Evolutionary conservation across 2,113 vertebrate genomes (phyloP).

Genomic region (Dicerorhinus sumatrensis): DNA sequence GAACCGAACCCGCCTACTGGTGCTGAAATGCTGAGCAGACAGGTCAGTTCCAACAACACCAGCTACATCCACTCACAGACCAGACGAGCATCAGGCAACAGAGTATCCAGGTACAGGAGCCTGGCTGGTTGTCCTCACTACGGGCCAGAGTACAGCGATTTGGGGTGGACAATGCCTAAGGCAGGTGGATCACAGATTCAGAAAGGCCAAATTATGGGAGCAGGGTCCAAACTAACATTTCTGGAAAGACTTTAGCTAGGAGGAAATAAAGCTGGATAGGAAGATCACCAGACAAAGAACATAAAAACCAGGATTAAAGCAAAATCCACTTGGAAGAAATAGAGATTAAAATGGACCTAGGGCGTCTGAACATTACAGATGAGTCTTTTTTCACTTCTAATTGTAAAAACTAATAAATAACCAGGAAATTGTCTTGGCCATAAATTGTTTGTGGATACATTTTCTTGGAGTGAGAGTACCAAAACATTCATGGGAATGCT

Average conservation of each 20-base stretch:
- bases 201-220: neutral
- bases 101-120: neutral
- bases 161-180: neutral
- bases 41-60: neutral
- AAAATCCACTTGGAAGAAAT: neutral
- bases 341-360: neutral
- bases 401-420: slow-evolving; percentile 9
- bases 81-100: neutral
- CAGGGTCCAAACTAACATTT: neutral
- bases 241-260: neutral
- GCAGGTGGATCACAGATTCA: neutral
- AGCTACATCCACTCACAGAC: neutral
- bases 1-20: neutral
- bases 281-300: neutral
- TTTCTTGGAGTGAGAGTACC: neutral
- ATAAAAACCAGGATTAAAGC: slow-evolving; percentile 26
- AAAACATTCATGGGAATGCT: neutral
- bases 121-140: neutral
- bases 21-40: neutral
- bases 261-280: neutral
- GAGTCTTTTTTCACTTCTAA: neutral
- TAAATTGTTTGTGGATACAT: neutral
- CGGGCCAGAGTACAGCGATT: neutral
- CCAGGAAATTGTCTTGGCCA: neutral
- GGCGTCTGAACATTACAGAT: neutral